Evolutionary conservation across 2,797 vertebrate genomes (phyloP).

Genomic region (Lagodon rhomboides): DNA sequence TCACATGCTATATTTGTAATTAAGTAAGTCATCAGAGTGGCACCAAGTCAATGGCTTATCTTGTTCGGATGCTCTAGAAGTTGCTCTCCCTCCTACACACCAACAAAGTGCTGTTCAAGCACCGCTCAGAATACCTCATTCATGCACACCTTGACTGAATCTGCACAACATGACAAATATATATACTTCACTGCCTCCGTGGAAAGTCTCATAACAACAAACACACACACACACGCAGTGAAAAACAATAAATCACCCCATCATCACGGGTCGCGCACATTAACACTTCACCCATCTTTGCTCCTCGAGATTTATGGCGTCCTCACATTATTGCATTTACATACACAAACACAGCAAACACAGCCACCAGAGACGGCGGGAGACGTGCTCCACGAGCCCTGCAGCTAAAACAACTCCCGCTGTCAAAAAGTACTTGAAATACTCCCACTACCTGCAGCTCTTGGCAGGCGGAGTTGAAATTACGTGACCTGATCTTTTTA

Average conservation of each 20-base stretch:
- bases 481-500: constrained; percentile 16
- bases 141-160: background rate
- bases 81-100: background rate
- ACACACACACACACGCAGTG: background rate
- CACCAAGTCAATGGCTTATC: background rate
- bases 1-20: background rate
- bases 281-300: constrained; percentile 14
- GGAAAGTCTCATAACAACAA: background rate
- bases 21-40: background rate
- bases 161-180: background rate
- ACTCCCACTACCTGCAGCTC: constrained; percentile 43
- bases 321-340: constrained; percentile 27
- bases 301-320: background rate
- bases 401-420: constrained; percentile 54
- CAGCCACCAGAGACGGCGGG: background rate
- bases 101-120: background rate
- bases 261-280: constrained; percentile 1
- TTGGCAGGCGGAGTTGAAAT: constrained; percentile 20
- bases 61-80: background rate
- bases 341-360: constrained; percentile 32
- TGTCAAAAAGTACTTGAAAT: constrained; percentile 52
- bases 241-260: constrained; percentile 13
- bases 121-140: background rate
- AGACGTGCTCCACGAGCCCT: constrained; percentile 30
- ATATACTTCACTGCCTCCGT: background rate